Percentiles rank a stretch among this genome's conserved stretches.
Conservation (phyloP, 2,113 vertebrate species). For the Cynoglossus semilaevis region DNA sequence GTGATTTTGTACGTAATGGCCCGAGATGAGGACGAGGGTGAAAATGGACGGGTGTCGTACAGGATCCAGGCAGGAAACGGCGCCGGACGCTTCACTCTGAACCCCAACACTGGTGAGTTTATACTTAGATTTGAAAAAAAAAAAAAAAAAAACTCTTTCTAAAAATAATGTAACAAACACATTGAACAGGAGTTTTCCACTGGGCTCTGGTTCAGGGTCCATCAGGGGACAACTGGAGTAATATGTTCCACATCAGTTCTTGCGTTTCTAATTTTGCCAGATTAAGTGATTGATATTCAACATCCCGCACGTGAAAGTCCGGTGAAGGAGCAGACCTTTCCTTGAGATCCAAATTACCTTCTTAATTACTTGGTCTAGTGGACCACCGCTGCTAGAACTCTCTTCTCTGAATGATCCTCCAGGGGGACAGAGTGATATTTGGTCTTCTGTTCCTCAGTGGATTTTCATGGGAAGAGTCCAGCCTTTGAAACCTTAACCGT, state of each 20-base stretch:
- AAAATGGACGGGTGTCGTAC: constrained; percentile 89
- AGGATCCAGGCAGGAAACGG: constrained; percentile 81
- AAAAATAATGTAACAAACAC: constrained; percentile 26
- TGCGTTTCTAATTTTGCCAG: constrained; percentile 6
- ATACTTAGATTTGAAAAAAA: constrained; percentile 4
- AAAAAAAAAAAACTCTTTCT: too few species aligned
- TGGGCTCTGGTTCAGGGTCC: constrained; percentile 38
- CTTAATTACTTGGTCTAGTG: constrained; percentile 19
- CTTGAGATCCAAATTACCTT: constrained; percentile 29
- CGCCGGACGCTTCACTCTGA: constrained; percentile 84
- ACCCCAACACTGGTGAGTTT: constrained; percentile 85
- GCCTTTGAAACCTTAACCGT: constrained; percentile 57
- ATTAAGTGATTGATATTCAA: constrained; percentile 50
- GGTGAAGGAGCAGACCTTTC: constrained; percentile 42
- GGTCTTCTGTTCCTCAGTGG: constrained; percentile 30
- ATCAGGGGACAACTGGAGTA: constrained; percentile 12
- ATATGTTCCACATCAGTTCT: constrained; percentile 18
- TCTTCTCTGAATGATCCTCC: constrained; percentile 30
- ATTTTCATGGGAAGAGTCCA: constrained; percentile 56
- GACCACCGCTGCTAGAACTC: constrained; percentile 40
- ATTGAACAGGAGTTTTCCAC: constrained; percentile 18
- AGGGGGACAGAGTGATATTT: constrained; percentile 40
- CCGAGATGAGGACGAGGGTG: constrained; percentile 86
- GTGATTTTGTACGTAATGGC: constrained; percentile 87
- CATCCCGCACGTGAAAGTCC: constrained; percentile 23